Conservation (phyloP, 2,113 vertebrate genomes). For the Gnathonemus longibarbis region DNA sequence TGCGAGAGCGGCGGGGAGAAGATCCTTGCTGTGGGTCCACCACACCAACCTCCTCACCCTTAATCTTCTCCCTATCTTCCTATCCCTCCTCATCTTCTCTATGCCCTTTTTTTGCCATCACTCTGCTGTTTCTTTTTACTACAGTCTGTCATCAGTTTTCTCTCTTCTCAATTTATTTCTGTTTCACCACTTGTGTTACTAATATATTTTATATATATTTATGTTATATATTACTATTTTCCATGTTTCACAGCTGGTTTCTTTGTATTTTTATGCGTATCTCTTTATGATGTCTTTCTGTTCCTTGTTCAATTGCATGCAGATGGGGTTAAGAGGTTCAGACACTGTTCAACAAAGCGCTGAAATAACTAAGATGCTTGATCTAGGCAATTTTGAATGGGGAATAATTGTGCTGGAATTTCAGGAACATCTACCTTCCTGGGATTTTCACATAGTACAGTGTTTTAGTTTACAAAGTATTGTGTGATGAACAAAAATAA, state of each 20-base stretch:
- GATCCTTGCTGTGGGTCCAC: slow-evolving; percentile 68
- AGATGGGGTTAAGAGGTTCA: neutral
- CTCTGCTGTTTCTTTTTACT: neutral
- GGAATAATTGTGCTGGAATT: neutral
- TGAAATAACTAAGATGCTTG: neutral
- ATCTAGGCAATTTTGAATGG: neutral
- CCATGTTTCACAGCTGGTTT: neutral
- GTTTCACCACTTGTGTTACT: neutral
- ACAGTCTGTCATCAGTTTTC: neutral
- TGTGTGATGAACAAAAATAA: neutral
- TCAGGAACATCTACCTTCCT: neutral
- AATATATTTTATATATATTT: neutral
- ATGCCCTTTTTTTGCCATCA: neutral
- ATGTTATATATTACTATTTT: neutral
- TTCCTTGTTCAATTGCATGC: neutral
- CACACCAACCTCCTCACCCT: neutral
- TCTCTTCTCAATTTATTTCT: neutral
- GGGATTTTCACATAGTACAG: neutral
- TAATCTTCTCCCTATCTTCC: neutral
- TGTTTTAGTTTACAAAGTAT: neutral
- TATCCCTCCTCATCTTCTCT: neutral
- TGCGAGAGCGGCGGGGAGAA: slow-evolving; percentile 59
- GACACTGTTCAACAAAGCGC: neutral
- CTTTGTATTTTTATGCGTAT: neutral
- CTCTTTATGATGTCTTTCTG: neutral